A percentile compares a stretch with the other conserved stretches of the same genome.
These are phyloP conservation scores for Drosophila malerkotliana DNA, from an alignment of 1,140 invertebrate species.

Conservation along the genomic window DNA sequence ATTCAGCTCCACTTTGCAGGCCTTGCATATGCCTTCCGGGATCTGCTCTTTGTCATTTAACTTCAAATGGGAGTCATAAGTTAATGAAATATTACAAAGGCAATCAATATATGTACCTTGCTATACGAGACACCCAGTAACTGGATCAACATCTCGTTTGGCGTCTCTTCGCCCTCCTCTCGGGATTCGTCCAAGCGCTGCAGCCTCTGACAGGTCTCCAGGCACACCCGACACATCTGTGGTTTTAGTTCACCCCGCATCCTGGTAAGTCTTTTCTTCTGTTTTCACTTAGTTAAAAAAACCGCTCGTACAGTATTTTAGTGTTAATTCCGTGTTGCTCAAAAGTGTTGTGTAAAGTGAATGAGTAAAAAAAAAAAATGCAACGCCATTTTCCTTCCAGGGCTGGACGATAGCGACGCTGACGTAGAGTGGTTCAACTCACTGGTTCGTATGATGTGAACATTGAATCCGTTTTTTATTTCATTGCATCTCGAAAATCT, in stretches of 20 bases:
- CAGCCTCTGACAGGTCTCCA: slow-evolving; percentile 56
- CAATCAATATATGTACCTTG: slow-evolving; percentile 37
- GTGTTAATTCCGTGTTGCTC: slow-evolving; percentile 70
- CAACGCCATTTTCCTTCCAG: slow-evolving; percentile 63
- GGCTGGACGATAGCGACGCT: slow-evolving; percentile 11
- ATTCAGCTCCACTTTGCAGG: slow-evolving; percentile 73
- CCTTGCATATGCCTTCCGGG: slow-evolving; percentile 72
- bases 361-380: slow-evolving; percentile 48
- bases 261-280: neutral
- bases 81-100: neutral
- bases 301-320: slow-evolving; percentile 66
- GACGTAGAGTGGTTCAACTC: neutral
- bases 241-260: slow-evolving; percentile 69
- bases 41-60: slow-evolving; percentile 62
- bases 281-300: slow-evolving; percentile 59
- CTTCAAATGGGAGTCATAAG: slow-evolving; percentile 2
- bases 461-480: neutral
- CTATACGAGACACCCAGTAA: slow-evolving; percentile 68
- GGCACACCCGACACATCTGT: slow-evolving; percentile 72
- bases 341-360: slow-evolving; percentile 76
- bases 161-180: slow-evolving; percentile 77
- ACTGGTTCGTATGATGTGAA: slow-evolving; percentile 17
- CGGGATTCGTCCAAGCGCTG: slow-evolving; percentile 66
- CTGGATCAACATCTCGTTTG: slow-evolving; percentile 74
- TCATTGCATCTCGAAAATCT: neutral